Conservation (phyloP, 2,797 vertebrate species). For the Mallotus villosus region DNA sequence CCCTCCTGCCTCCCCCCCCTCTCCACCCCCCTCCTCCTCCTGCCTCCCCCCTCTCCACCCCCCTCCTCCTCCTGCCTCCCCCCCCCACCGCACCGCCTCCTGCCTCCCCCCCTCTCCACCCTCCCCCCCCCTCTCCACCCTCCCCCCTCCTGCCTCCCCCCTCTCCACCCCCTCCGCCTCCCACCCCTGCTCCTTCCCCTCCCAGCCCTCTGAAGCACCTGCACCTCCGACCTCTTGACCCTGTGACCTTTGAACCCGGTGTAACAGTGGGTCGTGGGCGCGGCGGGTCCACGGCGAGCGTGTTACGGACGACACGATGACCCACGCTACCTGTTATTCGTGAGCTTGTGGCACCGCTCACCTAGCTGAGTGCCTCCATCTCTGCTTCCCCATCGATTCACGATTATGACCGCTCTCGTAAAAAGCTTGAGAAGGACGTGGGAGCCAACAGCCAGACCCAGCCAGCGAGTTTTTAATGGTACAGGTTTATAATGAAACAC, state of each 20-base stretch:
- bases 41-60: not conserved
- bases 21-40: conserved; percentile 43
- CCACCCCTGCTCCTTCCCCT: conserved; percentile 15
- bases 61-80: conserved; percentile 36
- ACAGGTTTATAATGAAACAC: conserved; percentile 80
- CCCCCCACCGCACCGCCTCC: conserved; percentile 41
- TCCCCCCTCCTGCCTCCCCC: conserved; percentile 44
- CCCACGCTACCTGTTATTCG: conserved; percentile 29
- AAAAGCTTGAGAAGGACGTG: conserved; percentile 55
- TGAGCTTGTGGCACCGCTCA: conserved; percentile 47
- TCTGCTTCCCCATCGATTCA: conserved; percentile 60
- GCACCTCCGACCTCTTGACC: conserved; percentile 48
- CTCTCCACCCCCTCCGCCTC: conserved; percentile 36
- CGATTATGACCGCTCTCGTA: conserved; percentile 64
- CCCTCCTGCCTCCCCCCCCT: conserved; percentile 39
- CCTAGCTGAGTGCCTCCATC: conserved; percentile 45
- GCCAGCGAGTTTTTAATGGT: conserved; percentile 74
- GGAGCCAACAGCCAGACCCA: conserved; percentile 67
- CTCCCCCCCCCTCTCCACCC: conserved; percentile 33
- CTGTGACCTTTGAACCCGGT: conserved; percentile 54
- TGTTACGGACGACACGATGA: conserved; percentile 34
- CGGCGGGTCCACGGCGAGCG: conserved; percentile 1
- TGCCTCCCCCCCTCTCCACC: conserved; percentile 67
- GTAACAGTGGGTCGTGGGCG: not conserved
- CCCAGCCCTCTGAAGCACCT: conserved; percentile 67